Evolutionary conservation across 2,888 invertebrate genomes (phyloP).

Genomic region (Cephus pulcher): DNA sequence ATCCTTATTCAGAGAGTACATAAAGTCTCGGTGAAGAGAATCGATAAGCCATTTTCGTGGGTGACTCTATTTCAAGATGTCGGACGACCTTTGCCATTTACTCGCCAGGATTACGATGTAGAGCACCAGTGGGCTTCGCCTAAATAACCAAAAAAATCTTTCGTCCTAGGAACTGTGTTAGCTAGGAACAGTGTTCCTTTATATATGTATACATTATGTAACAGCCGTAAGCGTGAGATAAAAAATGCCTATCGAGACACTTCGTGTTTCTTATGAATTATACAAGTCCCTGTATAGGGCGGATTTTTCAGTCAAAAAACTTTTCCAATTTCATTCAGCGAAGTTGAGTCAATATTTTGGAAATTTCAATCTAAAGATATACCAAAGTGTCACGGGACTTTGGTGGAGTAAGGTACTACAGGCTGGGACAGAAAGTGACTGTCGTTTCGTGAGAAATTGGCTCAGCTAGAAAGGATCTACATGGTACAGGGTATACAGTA

Average conservation of each 20-base stretch:
- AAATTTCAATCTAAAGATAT: neutral
- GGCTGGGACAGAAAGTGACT: neutral
- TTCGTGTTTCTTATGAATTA: neutral
- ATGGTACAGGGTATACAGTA: no score
- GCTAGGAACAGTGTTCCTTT: no score
- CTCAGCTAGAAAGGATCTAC: neutral
- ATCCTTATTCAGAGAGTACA: neutral
- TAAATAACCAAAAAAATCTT: no score
- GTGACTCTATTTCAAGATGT: neutral
- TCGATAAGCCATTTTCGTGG: neutral
- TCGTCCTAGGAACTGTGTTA: no score
- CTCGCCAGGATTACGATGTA: no score
- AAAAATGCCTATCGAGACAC: neutral
- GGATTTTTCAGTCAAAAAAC: neutral
- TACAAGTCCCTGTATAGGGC: neutral
- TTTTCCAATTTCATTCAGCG: neutral
- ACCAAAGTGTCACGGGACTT: neutral
- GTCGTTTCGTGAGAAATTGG: neutral
- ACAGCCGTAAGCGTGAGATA: neutral
- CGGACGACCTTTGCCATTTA: neutral
- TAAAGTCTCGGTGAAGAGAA: neutral
- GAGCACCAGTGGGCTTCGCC: no score
- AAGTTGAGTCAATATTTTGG: neutral
- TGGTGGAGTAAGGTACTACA: neutral
- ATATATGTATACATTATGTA: neutral